These are phyloP conservation scores for Orius laevigatus DNA, from an alignment of 1,140 invertebrate species.

Conservation along the genomic window DNA sequence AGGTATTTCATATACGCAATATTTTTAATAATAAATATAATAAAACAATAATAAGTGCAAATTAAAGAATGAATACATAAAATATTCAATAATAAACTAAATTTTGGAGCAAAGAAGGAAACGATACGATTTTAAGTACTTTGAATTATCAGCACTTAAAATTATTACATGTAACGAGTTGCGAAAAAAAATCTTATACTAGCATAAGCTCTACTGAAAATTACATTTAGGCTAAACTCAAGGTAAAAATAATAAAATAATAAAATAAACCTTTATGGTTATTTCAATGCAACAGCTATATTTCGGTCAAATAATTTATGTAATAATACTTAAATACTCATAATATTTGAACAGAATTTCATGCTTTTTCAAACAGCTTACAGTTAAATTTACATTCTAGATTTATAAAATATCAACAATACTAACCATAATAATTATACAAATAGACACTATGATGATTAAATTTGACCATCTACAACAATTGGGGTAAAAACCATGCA, in stretches of 20 bases:
- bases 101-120: too few relatives aligned
- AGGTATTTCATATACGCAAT: too few relatives aligned
- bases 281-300: background rate
- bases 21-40: too few relatives aligned
- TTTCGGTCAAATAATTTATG: too few relatives aligned
- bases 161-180: too few relatives aligned
- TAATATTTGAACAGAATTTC: background rate
- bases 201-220: constrained; percentile 7
- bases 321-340: too few relatives aligned
- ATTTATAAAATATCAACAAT: constrained; percentile 4
- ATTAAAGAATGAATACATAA: too few relatives aligned
- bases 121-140: too few relatives aligned
- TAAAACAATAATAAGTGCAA: too few relatives aligned
- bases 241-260: background rate
- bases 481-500: constrained; percentile 13
- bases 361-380: background rate
- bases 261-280: background rate
- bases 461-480: constrained; percentile 6
- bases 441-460: too few relatives aligned
- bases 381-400: constrained; percentile 9
- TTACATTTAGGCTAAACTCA: background rate
- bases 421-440: background rate
- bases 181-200: background rate
- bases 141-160: too few relatives aligned
- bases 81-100: too few relatives aligned